Conservation (phyloP, 2,113 vertebrate genomes). For the Platysteira castanea region DNA sequence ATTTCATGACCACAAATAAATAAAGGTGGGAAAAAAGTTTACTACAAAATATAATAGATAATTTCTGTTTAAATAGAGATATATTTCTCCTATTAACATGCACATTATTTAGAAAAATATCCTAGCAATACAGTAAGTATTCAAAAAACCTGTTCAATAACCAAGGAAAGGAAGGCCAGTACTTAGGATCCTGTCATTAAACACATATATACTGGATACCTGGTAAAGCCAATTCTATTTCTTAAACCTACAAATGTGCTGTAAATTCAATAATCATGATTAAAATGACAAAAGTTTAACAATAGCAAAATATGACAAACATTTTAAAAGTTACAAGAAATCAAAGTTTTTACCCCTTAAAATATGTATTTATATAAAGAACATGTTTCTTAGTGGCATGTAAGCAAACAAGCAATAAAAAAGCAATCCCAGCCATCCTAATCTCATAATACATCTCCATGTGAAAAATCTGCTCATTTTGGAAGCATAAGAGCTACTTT, state of each 20-base stretch:
- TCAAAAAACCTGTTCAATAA: neutral
- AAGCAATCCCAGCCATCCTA: neutral
- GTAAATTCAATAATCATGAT: neutral
- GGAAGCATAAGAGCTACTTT: neutral
- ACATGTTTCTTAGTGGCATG: neutral
- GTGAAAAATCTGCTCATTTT: neutral
- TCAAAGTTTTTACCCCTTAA: neutral
- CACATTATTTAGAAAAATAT: neutral
- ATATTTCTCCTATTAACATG: neutral
- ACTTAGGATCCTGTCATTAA: neutral
- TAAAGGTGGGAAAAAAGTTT: neutral
- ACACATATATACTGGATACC: neutral
- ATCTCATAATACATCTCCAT: neutral
- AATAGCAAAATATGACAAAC: neutral
- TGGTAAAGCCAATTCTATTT: neutral
- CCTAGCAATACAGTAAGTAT: neutral
- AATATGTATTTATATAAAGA: neutral
- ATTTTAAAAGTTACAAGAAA: neutral
- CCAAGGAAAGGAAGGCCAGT: neutral
- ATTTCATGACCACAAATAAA: neutral
- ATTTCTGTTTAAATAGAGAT: neutral
- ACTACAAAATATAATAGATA: neutral
- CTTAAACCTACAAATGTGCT: neutral
- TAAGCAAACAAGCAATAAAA: neutral
- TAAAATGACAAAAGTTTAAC: neutral